Evolutionary conservation across 2,113 vertebrate genomes (phyloP), one percentile per base, ranked within the genome.

Genomic region (Strigops habroptila): DNA sequence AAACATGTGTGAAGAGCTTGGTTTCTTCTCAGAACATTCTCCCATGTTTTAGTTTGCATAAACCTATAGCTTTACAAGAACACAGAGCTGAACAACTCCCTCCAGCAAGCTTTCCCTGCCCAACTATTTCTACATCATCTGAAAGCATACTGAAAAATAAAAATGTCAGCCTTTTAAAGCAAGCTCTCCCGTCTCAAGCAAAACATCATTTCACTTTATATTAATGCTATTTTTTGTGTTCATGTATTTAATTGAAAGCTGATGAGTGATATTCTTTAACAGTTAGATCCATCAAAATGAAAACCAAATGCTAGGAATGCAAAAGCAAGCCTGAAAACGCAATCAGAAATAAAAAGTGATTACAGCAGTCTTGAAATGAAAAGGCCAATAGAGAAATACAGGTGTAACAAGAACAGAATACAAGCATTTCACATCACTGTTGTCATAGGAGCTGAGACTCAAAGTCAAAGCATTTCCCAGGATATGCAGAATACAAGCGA

Each of bases 201-300:
- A 89, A 92, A 62, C 27, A 53, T 70, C 49, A 79, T 43, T 86
- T 87, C 67, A 79, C 77, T 91, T 92, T 46, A 57, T 82, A 94
- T 88, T 88, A 96, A 92, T 62, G 67, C 31, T 77, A 35, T 83
- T 94, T 95, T 89, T 91, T 80, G 70, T 49, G 28, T 86, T 87
- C 41, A 67, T 73, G 41, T 76, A 63, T 83, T 94, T 96, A 92
- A 97, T 76, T 89, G 86, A 95, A 93, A 92, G 74, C 57, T 92
- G 93, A 89, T 69, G 90, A 96, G 65, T 95, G 91, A 95, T 93
- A 88, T 39, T 86, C 68, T 91, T 95, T 87, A 96, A 92, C 92
- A 96, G 57, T 84, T 35, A 91, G 52, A 82, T 41, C 48, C 86
- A 93, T 76, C 80, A 92, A 85, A 71, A 94, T 33, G n/a, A 93